Percentiles rank a stretch among this genome's conserved stretches.
Conservation (phyloP, 2,113 vertebrate genomes). For the Siphamia tubifer region DNA sequence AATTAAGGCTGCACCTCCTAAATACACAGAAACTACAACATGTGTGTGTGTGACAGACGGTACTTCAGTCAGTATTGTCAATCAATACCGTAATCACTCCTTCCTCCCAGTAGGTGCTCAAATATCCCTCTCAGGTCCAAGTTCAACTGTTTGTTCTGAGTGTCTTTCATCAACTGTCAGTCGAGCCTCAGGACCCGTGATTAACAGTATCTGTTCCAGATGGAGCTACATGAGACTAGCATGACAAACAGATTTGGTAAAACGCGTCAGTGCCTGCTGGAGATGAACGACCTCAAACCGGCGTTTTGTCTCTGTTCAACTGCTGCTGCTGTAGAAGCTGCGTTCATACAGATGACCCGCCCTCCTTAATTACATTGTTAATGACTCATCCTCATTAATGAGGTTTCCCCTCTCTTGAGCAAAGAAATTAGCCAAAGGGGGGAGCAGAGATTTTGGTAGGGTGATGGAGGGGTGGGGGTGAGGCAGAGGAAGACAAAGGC, state of each 20-base stretch:
- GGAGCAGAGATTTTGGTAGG: not conserved
- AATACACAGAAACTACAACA: not conserved
- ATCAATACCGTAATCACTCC: constrained; percentile 65
- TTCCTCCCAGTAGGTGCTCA: constrained; percentile 18
- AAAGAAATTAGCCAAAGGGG: constrained; percentile 38
- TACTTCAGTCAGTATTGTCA: constrained; percentile 30
- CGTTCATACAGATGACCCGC: constrained; percentile 53
- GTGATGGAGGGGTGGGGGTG: not conserved
- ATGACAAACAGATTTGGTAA: constrained; percentile 24
- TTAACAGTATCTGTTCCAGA: not conserved
- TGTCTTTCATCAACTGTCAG: constrained; percentile 62
- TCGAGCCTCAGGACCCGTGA: not conserved
- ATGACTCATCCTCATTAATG: constrained; percentile 69
- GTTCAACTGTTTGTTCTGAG: constrained; percentile 48
- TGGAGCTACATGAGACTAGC: constrained; percentile 8
- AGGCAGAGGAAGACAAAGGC: not conserved
- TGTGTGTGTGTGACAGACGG: not conserved
- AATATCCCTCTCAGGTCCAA: constrained; percentile 9
- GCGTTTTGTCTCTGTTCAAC: constrained; percentile 32
- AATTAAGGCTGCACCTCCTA: not conserved
- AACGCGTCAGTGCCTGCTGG: not conserved
- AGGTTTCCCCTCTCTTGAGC: constrained; percentile 64
- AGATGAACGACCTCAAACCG: constrained; percentile 38
- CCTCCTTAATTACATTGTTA: constrained; percentile 70
- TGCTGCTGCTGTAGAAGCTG: constrained; percentile 2